Base-by-base conservation (phyloP, 1,140 invertebrate species). In the Drosophila prosaltans region DNA sequence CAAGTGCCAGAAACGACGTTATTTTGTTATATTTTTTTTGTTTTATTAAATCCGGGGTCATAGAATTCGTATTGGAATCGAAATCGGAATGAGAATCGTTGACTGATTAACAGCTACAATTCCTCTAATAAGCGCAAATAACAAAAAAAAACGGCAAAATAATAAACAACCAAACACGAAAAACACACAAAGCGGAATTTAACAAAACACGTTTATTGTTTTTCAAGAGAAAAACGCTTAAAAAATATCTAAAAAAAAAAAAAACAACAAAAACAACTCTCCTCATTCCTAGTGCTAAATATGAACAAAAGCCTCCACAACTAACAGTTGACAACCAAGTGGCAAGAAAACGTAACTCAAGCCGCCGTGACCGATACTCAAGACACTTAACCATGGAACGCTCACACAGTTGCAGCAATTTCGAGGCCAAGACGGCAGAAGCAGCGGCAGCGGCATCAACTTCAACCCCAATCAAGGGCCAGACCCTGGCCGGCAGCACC, bases 41-140 rank as follows among this genome's bases (percentile, higher is more conserved):
- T 16, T 16, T 16, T 16, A 16, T 69, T 59, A 36, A 68, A 86
- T 85, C 83, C 83, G 83, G 83, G 83, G 83, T 86, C 83, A 86
- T 51, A 51, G 45, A 51, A 51, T 51, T 26, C 41, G 41, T 11
- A 41, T 41, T 48, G 16, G 60, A 74, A 82, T 72, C n/a, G 40
- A 66, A 69, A 78, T 72, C 74, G 51, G 61, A 74, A 76, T 66
- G 26, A 24, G 70, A 69, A 81, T 76, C 74, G 51, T 48, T 51
- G 75, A 51, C 82, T 86, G 82, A 86, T 86, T 86, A 86, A 88
- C 81, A 80, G 79, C 77, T 65, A 83, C 74, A 69, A 80, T 68
- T 60, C 73, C 39, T 71, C 62, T 66, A 66, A 66, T 62, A 73
- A 80, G 70, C 43, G 48, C 67, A 65, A 69, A 67, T 48, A 61